Evolutionary conservation across 2,113 vertebrate species (phyloP).

Genomic region (Solea solea): DNA sequence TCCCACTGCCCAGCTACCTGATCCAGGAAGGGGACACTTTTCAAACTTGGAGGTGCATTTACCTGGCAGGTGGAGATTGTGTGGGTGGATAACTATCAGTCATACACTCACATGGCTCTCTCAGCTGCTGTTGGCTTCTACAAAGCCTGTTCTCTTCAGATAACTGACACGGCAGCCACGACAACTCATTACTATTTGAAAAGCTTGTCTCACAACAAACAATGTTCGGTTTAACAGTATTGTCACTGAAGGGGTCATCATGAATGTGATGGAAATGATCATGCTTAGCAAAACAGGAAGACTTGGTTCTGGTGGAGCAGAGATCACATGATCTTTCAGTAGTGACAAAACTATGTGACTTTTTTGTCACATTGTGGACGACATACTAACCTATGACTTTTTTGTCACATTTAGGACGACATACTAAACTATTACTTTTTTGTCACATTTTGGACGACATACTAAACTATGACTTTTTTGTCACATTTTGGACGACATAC

Average conservation of each 20-base stretch:
- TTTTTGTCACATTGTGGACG: too few species aligned
- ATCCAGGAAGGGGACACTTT: slow-evolving; percentile 68
- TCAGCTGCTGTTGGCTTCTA: slow-evolving; percentile 49
- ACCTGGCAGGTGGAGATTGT: slow-evolving; percentile 40
- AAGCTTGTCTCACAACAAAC: slow-evolving; percentile 46
- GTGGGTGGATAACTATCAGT: slow-evolving; percentile 60
- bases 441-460: too few species aligned
- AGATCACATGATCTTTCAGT: too few species aligned
- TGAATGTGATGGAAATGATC: not conserved
- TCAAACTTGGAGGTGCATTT: slow-evolving; percentile 56
- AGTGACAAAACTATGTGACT: too few species aligned
- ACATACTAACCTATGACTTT: too few species aligned
- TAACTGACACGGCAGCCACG: slow-evolving; percentile 29
- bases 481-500: too few species aligned
- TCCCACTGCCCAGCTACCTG: slow-evolving; percentile 60
- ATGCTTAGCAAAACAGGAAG: too few species aligned
- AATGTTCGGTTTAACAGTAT: slow-evolving; percentile 8
- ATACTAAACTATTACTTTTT: too few species aligned
- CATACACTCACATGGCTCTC: slow-evolving; percentile 51
- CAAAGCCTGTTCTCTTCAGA: slow-evolving; percentile 28
- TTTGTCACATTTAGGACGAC: too few species aligned
- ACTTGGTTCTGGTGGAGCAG: too few species aligned
- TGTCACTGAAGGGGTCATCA: slow-evolving; percentile 16
- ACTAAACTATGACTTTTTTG: too few species aligned
- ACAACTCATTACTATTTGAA: slow-evolving; percentile 56